These are phyloP conservation scores for Dicyrtoma fusca DNA, from an alignment of 2,888 invertebrate genomes.

Conservation along the genomic window DNA sequence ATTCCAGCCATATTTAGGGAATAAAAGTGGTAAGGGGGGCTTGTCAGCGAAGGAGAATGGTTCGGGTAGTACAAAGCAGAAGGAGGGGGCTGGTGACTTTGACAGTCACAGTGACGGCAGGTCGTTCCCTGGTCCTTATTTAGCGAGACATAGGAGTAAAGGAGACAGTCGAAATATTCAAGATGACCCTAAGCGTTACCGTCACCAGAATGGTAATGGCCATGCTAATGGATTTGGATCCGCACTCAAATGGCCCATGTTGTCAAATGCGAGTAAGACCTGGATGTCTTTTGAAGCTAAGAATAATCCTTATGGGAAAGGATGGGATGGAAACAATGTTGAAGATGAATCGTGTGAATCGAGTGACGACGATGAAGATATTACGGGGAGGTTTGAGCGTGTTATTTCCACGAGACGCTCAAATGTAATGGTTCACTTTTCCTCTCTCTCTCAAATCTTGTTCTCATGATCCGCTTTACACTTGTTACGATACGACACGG, in stretches of 20 bases:
- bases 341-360: conserved; percentile 44
- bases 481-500: not conserved
- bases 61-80: not conserved
- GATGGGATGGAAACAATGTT: conserved; percentile 54
- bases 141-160: conserved; percentile 10
- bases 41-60: not conserved
- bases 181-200: conserved; percentile 27
- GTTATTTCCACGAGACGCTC: conserved; percentile 59
- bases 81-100: not conserved
- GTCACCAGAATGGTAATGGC: conserved; percentile 15
- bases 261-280: conserved; percentile 56
- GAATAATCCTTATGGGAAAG: conserved; percentile 48
- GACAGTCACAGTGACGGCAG: not conserved
- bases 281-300: conserved; percentile 46
- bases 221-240: conserved; percentile 48
- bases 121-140: conserved; percentile 13
- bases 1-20: conserved; percentile 41
- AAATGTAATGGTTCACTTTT: conserved; percentile 24
- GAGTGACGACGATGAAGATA: conserved; percentile 61
- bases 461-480: conserved; percentile 14
- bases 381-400: conserved; percentile 65
- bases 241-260: conserved; percentile 64
- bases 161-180: conserved; percentile 9
- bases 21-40: not conserved
- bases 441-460: not conserved